These are phyloP conservation scores for Tiliacea citrago DNA, from an alignment of 2,888 invertebrate genomes.

Conservation along the genomic window DNA sequence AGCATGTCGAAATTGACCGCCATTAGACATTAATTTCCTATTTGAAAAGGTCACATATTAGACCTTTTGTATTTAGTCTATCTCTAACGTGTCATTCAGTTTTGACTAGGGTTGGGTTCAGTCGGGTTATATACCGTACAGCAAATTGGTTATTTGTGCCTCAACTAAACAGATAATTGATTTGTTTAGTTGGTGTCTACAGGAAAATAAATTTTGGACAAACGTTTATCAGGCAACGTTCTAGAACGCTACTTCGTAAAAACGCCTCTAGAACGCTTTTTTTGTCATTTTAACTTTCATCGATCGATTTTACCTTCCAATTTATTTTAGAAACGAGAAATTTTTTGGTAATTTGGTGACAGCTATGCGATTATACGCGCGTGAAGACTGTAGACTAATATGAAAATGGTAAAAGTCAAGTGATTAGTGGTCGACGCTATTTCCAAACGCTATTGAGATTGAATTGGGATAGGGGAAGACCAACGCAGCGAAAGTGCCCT, in stretches of 20 bases:
- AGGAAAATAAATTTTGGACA: background rate
- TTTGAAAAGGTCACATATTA: conserved; percentile 22
- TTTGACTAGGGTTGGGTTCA: conserved; percentile 1
- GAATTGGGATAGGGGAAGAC: conserved; percentile 36
- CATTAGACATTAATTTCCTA: conserved; percentile 52
- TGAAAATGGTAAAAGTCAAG: conserved; percentile 51
- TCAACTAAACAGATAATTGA: background rate
- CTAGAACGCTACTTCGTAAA: background rate
- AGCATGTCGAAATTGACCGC: conserved; percentile 34
- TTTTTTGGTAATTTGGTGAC: conserved; percentile 33
- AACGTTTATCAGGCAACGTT: background rate
- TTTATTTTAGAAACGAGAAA: conserved; percentile 32
- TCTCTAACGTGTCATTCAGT: conserved; percentile 14
- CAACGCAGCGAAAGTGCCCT: conserved; percentile 3
- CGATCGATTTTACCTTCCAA: conserved; percentile 35
- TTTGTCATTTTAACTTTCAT: conserved; percentile 15
- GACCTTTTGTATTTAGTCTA: conserved; percentile 18
- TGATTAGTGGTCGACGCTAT: conserved; percentile 55
- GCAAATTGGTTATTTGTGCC: background rate
- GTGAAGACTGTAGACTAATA: conserved; percentile 41
- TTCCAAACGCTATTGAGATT: conserved; percentile 48
- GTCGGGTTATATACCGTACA: background rate
- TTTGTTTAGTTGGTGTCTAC: background rate
- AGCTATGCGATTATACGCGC: conserved; percentile 14
- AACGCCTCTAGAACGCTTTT: background rate